Base-by-base conservation (phyloP, 2,797 vertebrate genomes). In the Sylvia borin region DNA sequence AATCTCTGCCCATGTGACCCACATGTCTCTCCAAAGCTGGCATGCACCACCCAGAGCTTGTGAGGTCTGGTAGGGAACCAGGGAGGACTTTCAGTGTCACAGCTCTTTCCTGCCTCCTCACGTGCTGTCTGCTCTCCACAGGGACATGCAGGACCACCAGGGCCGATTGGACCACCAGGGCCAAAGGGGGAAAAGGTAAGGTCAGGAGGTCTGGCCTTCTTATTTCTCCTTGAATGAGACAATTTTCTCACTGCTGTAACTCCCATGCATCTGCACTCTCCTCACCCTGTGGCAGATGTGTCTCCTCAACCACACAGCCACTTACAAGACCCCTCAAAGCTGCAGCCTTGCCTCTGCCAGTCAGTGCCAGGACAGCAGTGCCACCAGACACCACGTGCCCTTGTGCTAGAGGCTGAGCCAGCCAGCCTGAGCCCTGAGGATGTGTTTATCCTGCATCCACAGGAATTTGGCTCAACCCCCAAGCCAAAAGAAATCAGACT, bases 161-260 rank as follows among this genome's bases (percentile, higher is more conserved):
- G 99, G 64, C 98, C 99, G 7, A 98, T 99, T 7, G 99, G 99
- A 95, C 93, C 98, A 95, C 98, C 98, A 45, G 99, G 99, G 97
- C 97, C 98, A 91, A 99, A 99, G 98, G 99, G 99, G 93, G 99
- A 99, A 98, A 99, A 99, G 99, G 99, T 99, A 98, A 85, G 96
- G 13, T 47, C 1, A 1, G n/a, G 10, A 29, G 14, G 3, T 45
- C 58, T 51, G 51, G 24, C 70, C 14, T 7, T 10, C 75, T 60
- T 17, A 0, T 62, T 40, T 66, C 34, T 11, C 34, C 8, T 38
- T 4, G 7, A 18, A 22, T 7, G 55, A 61, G 53, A 24, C 2
- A 1, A 12, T 22, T 34, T 45, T 24, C 36, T 36, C 3, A 0
- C 48, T 58, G 25, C 90, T 40, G 0, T 51, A 36, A 26, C 19